phyloP scores from a whole-genome alignment of 2,888 invertebrate genomes.

The Coleophora deauratella region DNA sequence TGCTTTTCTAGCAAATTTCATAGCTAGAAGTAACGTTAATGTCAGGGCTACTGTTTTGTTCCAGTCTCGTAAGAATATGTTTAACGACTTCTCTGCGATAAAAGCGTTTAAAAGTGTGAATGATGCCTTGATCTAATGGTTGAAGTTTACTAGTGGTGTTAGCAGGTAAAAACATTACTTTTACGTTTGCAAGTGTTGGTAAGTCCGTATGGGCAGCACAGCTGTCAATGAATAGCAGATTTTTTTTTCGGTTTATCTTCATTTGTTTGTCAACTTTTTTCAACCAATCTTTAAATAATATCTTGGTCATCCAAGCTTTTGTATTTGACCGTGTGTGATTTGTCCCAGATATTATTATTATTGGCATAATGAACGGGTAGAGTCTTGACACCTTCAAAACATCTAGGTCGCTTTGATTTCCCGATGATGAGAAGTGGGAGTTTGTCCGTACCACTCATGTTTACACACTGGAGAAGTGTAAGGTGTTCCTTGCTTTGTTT shows the following conservation, averaged over 20 bases:
- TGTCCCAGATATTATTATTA: no score
- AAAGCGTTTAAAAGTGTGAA: constrained; percentile 10
- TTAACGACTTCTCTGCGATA: constrained; percentile 13
- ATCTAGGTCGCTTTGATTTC: constrained; percentile 14
- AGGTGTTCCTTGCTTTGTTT: constrained; percentile 12
- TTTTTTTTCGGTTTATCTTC: constrained; percentile 9
- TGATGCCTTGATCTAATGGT: constrained; percentile 15
- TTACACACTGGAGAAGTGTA: constrained; percentile 8
- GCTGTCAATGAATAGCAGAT: constrained; percentile 12
- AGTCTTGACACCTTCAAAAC: constrained; percentile 12
- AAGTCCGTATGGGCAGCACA: constrained; percentile 10
- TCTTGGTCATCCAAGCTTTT: constrained; percentile 13
- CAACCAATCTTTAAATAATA: constrained; percentile 10
- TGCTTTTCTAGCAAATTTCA: constrained; percentile 18
- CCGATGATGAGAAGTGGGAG: constrained; percentile 9
- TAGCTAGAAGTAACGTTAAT: constrained; percentile 16
- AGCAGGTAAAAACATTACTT: constrained; percentile 9
- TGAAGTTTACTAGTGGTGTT: constrained; percentile 14
- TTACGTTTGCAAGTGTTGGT: constrained; percentile 5
- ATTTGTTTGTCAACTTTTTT: constrained; percentile 11
- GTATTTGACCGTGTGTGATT: no score
- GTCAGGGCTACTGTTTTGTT: constrained; percentile 13
- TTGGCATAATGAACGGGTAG: constrained; percentile 7
- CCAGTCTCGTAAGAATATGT: constrained; percentile 14
- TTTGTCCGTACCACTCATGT: constrained; percentile 10